These are phyloP conservation scores for Zophobas atratus DNA, from an alignment of 1,140 invertebrate species.

Conservation along the genomic window DNA sequence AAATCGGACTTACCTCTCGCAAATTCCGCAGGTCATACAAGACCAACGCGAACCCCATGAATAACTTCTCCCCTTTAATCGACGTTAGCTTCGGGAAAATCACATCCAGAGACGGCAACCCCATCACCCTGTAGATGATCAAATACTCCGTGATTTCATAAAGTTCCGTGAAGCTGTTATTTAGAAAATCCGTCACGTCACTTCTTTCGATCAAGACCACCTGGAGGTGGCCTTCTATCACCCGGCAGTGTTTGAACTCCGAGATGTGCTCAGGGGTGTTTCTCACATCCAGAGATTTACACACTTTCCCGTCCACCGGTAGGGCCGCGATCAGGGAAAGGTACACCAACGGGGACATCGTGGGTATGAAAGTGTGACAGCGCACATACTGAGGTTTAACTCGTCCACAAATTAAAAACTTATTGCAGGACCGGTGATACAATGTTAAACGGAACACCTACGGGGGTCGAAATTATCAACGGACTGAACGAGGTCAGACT, in stretches of 20 bases:
- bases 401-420: not conserved
- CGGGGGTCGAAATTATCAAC: slow-evolving; percentile 1
- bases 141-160: slow-evolving; percentile 81
- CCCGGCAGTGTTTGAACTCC: slow-evolving; percentile 59
- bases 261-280: slow-evolving; percentile 56
- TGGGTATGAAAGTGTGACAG: no score
- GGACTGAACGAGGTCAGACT: not conserved
- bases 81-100: slow-evolving; percentile 96
- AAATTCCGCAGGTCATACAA: slow-evolving; percentile 79
- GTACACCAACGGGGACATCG: no score
- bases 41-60: slow-evolving; percentile 93
- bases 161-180: slow-evolving; percentile 75
- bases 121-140: slow-evolving; percentile 82
- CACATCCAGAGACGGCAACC: slow-evolving; percentile 82
- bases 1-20: slow-evolving; percentile 52
- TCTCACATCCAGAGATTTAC: slow-evolving; percentile 58
- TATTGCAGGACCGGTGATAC: not conserved
- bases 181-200: slow-evolving; percentile 67
- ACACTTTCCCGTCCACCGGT: slow-evolving; percentile 53
- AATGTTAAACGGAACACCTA: slow-evolving; percentile 11
- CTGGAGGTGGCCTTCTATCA: slow-evolving; percentile 74
- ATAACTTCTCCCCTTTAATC: slow-evolving; percentile 88
- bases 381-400: no score
- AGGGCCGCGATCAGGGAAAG: not conserved
- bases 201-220: slow-evolving; percentile 77